These are phyloP conservation scores for Hymenopus coronatus DNA, from an alignment of 2,888 invertebrate genomes.

Conservation along the genomic window DNA sequence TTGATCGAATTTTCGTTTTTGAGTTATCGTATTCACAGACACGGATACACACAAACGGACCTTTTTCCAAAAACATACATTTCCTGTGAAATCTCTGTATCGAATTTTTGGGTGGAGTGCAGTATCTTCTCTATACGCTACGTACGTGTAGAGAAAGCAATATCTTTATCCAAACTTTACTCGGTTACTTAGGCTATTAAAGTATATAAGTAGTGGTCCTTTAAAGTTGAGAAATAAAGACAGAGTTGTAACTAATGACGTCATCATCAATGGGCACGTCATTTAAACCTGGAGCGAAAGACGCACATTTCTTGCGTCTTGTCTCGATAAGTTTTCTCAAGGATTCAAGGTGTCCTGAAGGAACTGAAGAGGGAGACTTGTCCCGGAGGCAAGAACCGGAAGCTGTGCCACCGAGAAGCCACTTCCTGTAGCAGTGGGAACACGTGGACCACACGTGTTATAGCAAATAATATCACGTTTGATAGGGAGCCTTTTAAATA, in stretches of 20 bases:
- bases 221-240: neutral
- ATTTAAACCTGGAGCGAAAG: neutral
- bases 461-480: neutral
- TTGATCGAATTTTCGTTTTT: no score
- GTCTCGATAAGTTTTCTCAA: neutral
- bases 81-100: no score
- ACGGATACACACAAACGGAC: no score
- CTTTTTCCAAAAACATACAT: no score
- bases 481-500: neutral
- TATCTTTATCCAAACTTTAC: no score
- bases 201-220: neutral
- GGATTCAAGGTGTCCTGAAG: neutral
- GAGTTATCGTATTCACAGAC: no score
- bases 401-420: neutral
- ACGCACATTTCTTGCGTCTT: neutral
- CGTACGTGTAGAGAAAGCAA: no score
- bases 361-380: neutral
- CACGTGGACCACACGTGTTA: constrained; percentile 5
- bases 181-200: no score
- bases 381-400: neutral
- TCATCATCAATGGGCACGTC: neutral
- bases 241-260: neutral
- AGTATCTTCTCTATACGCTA: no score
- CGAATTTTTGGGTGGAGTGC: no score
- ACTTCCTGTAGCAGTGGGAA: neutral